Evolutionary conservation across 1,140 invertebrate species (phyloP).

Genomic region (Gonioctena quinquepunctata): DNA sequence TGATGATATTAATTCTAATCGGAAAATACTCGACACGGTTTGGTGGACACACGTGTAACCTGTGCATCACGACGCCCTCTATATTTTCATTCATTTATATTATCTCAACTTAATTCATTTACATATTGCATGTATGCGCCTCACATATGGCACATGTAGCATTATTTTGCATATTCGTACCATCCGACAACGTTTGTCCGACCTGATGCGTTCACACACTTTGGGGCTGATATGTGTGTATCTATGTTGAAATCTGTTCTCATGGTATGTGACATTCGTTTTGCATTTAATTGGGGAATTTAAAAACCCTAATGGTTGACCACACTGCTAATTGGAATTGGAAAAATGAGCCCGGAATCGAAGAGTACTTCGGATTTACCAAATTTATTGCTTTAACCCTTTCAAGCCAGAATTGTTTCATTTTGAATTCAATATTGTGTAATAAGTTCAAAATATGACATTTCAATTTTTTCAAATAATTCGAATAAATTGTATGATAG

Average conservation of each 20-base stretch:
- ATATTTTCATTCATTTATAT: slow-evolving; percentile 14
- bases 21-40: slow-evolving; percentile 2
- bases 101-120: slow-evolving; percentile 10
- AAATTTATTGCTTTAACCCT: no score
- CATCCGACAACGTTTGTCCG: background rate
- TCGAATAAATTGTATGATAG: no score
- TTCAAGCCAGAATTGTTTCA: no score
- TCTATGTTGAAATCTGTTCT: background rate
- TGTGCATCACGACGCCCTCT: slow-evolving; percentile 12
- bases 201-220: background rate
- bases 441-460: no score
- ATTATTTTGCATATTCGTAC: slow-evolving; percentile 9
- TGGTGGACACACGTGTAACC: slow-evolving; percentile 12
- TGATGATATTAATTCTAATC: slow-evolving; percentile 5
- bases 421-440: no score
- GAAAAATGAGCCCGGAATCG: no score
- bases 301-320: background rate
- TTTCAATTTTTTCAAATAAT: no score
- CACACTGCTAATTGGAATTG: no score
- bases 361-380: no score
- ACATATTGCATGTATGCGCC: slow-evolving; percentile 13
- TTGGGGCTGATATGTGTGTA: background rate
- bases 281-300: background rate
- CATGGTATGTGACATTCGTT: background rate
- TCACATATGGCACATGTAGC: slow-evolving; percentile 11